Percentiles rank a stretch among this genome's conserved stretches.
These are phyloP conservation scores for Siniperca scherzeri DNA, from an alignment of 2,797 vertebrate genomes.

Conservation along the genomic window DNA sequence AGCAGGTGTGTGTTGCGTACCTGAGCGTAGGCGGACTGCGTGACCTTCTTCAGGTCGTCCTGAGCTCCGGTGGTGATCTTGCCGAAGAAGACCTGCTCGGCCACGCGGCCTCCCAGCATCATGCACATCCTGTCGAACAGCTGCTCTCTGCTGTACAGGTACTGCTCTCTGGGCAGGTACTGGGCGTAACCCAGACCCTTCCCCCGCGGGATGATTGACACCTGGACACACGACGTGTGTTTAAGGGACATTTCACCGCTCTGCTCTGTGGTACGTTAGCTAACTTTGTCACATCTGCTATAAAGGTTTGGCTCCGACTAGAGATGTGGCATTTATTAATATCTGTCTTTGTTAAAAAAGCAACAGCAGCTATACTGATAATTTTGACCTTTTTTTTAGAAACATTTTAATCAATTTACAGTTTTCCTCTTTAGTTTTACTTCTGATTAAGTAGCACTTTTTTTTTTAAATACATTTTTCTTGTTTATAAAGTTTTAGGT, in stretches of 20 bases:
- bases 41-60: constrained; percentile 87
- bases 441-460: no score
- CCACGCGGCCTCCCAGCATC: constrained; percentile 87
- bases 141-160: constrained; percentile 86
- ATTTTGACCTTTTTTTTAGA: no score
- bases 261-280: no score
- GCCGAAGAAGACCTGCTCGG: constrained; percentile 86
- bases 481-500: no score
- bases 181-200: constrained; percentile 86
- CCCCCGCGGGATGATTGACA: constrained; percentile 86
- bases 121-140: constrained; percentile 88
- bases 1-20: constrained; percentile 58
- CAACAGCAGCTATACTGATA: no score
- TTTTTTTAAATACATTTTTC: no score
- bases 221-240: constrained; percentile 66
- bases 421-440: neutral
- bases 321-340: no score
- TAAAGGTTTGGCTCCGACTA: no score
- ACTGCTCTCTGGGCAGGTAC: constrained; percentile 89
- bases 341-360: no score
- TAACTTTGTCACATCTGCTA: no score
- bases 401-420: neutral
- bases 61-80: constrained; percentile 86
- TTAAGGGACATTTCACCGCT: no score
- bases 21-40: constrained; percentile 88